Base-by-base conservation (phyloP, 2,113 vertebrate genomes). In the Dasyornis broadbenti region DNA sequence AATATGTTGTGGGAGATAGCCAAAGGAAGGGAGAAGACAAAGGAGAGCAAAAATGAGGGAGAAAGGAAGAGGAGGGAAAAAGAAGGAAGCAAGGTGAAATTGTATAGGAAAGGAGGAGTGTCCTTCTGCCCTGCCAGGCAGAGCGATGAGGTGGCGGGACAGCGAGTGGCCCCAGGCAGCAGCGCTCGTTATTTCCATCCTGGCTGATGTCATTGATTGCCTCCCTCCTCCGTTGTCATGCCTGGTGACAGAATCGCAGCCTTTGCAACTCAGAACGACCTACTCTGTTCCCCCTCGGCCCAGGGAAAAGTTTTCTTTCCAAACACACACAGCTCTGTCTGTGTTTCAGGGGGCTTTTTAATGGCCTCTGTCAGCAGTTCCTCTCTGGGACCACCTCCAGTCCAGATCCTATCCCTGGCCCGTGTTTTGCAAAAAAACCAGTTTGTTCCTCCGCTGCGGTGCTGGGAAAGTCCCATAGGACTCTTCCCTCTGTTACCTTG, bases 141-240 rank as follows among this genome's bases (percentile, higher is more conserved):
- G 82, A 78, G 50, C 6, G 8, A 85, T 90, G 92, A 85, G 75
- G 89, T 90, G 89, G 86, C 65, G 86, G 92, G 86, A 78, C 86
- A 93, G 94, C 13, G 12, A 82, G 59, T 59, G 86, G 79, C 94
- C 82, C 54, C 56, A 21, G 96, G 97, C 96, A 53, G 64, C 30
- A 54, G 79, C 24, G 18, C 86, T 93, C 54, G 9, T 97, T 97
- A 96, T 92, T 97, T 96, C 97, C 96, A 96, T 95, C 86, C 89
- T 45, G 64, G 84, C 79, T 92, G 96, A 96, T 93, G 89, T 85
- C 91, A 91, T 77, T 94, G 95, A 96, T 96, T 96, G 82, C 82
- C 69, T 79, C 61, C 53, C 72, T 84, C 26, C 54, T 89, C 90
- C 72, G 81, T 69, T 91, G 82, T 27, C 92, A 71, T 40, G 75